phyloP scores from a whole-genome alignment of 2,113 vertebrate species.

The Eubucco bourcierii region DNA sequence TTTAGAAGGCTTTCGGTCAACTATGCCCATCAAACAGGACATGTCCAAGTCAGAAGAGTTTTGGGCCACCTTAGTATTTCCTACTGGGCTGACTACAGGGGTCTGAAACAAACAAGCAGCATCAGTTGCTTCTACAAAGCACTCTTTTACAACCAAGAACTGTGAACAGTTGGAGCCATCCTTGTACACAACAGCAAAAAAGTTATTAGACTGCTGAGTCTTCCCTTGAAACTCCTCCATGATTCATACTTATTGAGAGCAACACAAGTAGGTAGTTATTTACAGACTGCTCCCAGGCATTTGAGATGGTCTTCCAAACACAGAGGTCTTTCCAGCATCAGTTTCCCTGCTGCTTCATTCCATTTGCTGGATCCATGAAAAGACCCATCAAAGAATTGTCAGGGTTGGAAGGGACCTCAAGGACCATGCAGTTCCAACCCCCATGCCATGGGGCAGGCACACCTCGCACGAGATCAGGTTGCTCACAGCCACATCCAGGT shows the following conservation, averaged over 20 bases:
- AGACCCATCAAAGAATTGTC: background rate
- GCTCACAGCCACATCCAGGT: no score
- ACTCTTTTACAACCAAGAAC: background rate
- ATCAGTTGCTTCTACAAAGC: background rate
- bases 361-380: background rate
- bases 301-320: background rate
- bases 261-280: rapidly evolving
- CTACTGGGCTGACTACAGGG: background rate
- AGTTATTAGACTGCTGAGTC: rapidly evolving
- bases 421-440: no score
- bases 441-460: no score
- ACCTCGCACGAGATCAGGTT: no score
- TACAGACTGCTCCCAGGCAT: background rate
- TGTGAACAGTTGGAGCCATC: background rate
- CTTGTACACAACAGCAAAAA: background rate
- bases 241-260: background rate
- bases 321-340: background rate
- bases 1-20: background rate
- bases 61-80: background rate
- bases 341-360: background rate
- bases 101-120: background rate
- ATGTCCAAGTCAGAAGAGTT: background rate
- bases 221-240: background rate
- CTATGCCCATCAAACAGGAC: background rate
- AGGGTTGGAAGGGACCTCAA: no score